Percentiles rank a stretch among this genome's conserved stretches.
phyloP scores from a whole-genome alignment of 2,888 invertebrate genomes.

The Dromius quadrimaculatus region DNA sequence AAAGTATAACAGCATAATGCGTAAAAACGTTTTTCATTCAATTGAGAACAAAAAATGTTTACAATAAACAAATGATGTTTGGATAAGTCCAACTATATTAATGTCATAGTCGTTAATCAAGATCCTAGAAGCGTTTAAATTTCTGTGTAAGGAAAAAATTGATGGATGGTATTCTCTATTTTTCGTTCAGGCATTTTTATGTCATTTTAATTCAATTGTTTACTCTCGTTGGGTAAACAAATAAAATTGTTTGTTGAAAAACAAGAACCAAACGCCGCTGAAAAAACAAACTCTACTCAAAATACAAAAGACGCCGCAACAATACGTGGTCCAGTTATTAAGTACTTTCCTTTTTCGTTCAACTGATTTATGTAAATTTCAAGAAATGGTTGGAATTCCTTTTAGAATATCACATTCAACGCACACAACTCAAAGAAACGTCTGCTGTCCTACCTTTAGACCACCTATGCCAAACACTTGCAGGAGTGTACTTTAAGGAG shows the following conservation, averaged over 20 bases:
- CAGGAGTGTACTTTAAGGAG: too few relatives aligned
- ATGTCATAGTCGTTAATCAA: too few relatives aligned
- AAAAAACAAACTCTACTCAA: constrained; percentile 35
- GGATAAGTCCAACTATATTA: constrained; percentile 16
- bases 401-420: constrained; percentile 46
- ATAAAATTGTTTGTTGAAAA: constrained; percentile 14
- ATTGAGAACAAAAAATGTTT: constrained; percentile 20
- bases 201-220: constrained; percentile 16
- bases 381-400: constrained; percentile 40
- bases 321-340: constrained; percentile 52
- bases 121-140: too few relatives aligned
- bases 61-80: neutral
- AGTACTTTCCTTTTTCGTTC: constrained; percentile 49
- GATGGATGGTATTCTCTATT: too few relatives aligned
- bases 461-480: too few relatives aligned
- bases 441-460: neutral
- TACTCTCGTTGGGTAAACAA: constrained; percentile 2
- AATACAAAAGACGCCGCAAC: constrained; percentile 49
- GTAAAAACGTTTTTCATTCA: constrained; percentile 18
- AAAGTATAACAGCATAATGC: constrained; percentile 35
- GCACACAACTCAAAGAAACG: constrained; percentile 34
- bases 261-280: neutral
- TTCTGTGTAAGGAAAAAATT: too few relatives aligned
- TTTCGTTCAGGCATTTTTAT: too few relatives aligned
- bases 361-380: constrained; percentile 51